These are phyloP conservation scores for Drosophila falleni DNA, from an alignment of 2,888 invertebrate genomes.

Conservation along the genomic window DNA sequence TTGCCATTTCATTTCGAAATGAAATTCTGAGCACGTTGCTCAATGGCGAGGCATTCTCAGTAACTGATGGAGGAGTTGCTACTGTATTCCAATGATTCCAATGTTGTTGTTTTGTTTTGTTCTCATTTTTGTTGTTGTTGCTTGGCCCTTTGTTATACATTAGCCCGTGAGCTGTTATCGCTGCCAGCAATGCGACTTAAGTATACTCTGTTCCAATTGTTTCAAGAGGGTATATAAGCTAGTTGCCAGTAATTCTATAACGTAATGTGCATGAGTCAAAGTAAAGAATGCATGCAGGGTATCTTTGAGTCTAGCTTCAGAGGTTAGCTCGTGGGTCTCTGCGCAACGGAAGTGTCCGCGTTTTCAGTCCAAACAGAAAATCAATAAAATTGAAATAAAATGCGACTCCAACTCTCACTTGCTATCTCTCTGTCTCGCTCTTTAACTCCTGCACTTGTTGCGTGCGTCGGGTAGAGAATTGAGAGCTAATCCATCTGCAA, in stretches of 20 bases:
- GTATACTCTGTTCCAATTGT: conserved; percentile 10
- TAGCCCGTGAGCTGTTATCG: conserved; percentile 24
- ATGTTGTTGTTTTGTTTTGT: conserved; percentile 19
- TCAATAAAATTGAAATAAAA: conserved; percentile 57
- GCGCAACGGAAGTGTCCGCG: conserved; percentile 41
- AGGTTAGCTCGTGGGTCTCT: conserved; percentile 50
- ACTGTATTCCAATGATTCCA: conserved; percentile 36
- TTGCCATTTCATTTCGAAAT: conserved; percentile 69
- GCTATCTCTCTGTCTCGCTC: background rate
- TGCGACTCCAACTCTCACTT: conserved; percentile 38
- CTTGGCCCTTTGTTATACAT: conserved; percentile 35
- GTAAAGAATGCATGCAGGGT: conserved; percentile 12
- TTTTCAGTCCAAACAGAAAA: conserved; percentile 40
- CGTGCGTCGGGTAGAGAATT: conserved; percentile 32
- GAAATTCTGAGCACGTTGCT: conserved; percentile 75
- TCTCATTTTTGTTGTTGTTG: conserved; percentile 27
- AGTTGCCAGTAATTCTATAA: background rate
- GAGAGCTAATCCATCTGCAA: conserved; percentile 50
- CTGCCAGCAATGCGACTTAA: conserved; percentile 15
- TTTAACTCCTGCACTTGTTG: conserved; percentile 66
- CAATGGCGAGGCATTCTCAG: conserved; percentile 49
- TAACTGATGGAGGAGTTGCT: conserved; percentile 31
- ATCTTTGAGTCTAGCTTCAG: background rate
- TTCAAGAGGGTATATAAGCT: background rate
- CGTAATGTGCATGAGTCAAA: no score